Conservation (phyloP, 2,888 invertebrate genomes). For the Thysanoteuthis rhombus region DNA sequence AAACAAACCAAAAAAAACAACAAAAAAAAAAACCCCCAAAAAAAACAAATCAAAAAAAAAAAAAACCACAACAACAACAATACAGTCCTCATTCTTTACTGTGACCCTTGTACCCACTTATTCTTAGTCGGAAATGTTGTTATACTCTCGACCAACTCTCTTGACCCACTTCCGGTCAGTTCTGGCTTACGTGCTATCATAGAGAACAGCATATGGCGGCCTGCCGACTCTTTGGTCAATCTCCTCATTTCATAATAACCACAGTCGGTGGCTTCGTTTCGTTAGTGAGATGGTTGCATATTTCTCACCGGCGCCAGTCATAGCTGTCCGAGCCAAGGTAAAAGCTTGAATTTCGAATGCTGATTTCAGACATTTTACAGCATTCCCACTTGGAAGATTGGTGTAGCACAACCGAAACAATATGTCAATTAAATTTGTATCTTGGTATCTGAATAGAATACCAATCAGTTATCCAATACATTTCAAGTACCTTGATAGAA, state of each 20-base stretch:
- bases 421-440: too few relatives aligned
- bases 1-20: too few relatives aligned
- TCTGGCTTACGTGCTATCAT: background rate
- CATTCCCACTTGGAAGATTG: too few relatives aligned
- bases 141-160: background rate
- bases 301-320: background rate
- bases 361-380: background rate
- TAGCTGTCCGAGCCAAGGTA: too few relatives aligned
- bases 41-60: too few relatives aligned
- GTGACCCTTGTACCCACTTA: background rate
- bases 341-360: background rate
- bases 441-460: too few relatives aligned
- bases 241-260: background rate
- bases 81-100: background rate
- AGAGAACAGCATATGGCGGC: background rate
- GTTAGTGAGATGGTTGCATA: background rate
- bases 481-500: too few relatives aligned
- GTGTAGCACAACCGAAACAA: too few relatives aligned
- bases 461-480: too few relatives aligned
- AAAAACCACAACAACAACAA: too few relatives aligned
- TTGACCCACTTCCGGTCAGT: background rate
- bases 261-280: background rate
- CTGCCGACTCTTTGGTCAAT: background rate
- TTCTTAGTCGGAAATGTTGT: background rate
- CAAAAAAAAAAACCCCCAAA: too few relatives aligned